Conservation (phyloP, 2,888 invertebrate species). For the Cheilosia variabilis region DNA sequence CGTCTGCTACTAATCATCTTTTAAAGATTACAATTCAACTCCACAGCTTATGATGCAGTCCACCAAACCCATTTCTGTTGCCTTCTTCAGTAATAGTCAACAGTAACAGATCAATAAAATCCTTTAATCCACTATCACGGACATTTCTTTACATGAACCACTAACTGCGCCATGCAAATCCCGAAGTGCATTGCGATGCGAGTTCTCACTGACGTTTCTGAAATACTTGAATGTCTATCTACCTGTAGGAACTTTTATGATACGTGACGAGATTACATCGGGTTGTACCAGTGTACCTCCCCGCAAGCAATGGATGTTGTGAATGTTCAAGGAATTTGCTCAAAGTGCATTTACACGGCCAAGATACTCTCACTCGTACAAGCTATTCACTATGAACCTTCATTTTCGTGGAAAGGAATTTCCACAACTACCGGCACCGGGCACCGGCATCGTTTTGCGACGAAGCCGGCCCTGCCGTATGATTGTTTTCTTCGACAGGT, state of each 20-base stretch:
- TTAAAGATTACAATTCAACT: too few species aligned
- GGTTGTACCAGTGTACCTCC: neutral
- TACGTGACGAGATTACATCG: constrained; percentile 27
- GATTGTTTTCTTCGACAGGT: neutral
- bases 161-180: constrained; percentile 56
- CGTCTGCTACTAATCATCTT: too few species aligned
- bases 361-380: neutral
- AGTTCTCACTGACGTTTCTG: constrained; percentile 20
- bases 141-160: constrained; percentile 24
- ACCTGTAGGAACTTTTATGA: constrained; percentile 5
- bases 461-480: constrained; percentile 2
- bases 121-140: neutral
- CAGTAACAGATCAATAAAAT: constrained; percentile 3
- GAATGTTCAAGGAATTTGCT: constrained; percentile 1
- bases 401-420: constrained; percentile 1
- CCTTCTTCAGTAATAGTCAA: neutral
- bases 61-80: too few species aligned
- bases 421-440: neutral
- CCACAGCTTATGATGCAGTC: too few species aligned
- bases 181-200: constrained; percentile 30
- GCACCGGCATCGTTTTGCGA: neutral
- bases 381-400: neutral
- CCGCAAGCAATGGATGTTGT: neutral
- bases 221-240: constrained; percentile 18
- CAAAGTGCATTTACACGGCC: neutral